Evolutionary conservation across 2,888 invertebrate genomes (phyloP), one percentile per base, ranked within the genome.

Genomic region (Trissolcus brochymenae): DNA sequence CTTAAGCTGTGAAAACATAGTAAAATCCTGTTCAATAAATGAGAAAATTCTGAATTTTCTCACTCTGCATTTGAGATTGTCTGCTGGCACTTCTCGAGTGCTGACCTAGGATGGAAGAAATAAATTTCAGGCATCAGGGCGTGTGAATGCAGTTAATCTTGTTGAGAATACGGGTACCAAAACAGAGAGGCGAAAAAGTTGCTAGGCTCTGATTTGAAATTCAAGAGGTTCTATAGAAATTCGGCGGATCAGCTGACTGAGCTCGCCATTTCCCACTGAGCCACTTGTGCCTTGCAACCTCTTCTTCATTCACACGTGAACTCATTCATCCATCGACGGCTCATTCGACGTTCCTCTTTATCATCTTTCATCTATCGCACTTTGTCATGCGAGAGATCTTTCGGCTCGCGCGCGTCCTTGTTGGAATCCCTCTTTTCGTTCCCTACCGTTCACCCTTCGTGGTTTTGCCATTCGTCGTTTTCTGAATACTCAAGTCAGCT

Each of bases 301-400:
- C 54, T 66, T 61, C 66, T 61, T 66, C 73, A 73, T 73, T 73
- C 73, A 73, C 73, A 66, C 66, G 66, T 66, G 56, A 64, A 71
- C 64, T 57, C 71, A 71, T 71, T 71, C 66, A 61, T 55, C 61
- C 73, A 73, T 73, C 66, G 73, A 73, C 54, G 65, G 66, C 41
- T 64, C 57, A 57, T 57, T 53, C 64, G 53, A 64, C 73, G 41
- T 61, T 66, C 61, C 61, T 64, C 73, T 67, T 67, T 64, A 73
- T 73, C 66, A 61, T 61, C 66, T 72, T 67, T 50, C 56, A 56
- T 65, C 71, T 64, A 46, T 53, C 54, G 46, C 17, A 50, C 68
- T 67, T 62, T 46, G 51, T 51, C 62, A 62, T 57, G 62, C 62
- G 51, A 53, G 51, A 53, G 46, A n/a, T 46, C 46, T 46, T 46